Evolutionary conservation across 2,113 vertebrate genomes (phyloP), one percentile per base, ranked within the genome.

Genomic region (Maccullochella peelii): DNA sequence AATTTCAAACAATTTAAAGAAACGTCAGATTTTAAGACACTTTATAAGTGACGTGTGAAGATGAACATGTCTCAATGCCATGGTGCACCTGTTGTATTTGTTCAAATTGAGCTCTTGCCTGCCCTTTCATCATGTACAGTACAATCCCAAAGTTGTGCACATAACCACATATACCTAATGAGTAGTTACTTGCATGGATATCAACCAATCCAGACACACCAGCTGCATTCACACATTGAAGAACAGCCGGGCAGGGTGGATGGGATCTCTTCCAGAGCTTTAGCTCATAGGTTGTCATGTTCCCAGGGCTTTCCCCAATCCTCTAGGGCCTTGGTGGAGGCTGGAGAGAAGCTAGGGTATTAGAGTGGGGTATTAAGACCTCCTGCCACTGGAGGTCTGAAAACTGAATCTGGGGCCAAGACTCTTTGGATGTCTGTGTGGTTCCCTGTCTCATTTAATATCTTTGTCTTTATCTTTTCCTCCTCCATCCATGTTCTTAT

Each of bases 241-340:
- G 66, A 82, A 59, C 72, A 82, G 70, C 44, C 58, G 30, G 66
- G 54, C 55, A 71, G 88, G 68, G 65, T 40, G 40, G 55, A 84
- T 85, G 88, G 83, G 88, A 87, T 87, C 71, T 77, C 70, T 75
- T 89, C 86, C 89, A 90, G 77, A 54, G 72, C 70, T 80, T 90
- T 87, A 92, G 85, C 85, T 92, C 88, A 81, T 86, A 77, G 86
- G 79, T 88, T 90, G 82, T 87, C 83, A 80, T 90, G 84, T 93
- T 94, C 86, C 91, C 91, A 91, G 89, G 91, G 87, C 92, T 93
- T 91, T 89, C 90, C 93, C 82, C 88, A 84, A 83, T 87, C 86
- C 88, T 87, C 77, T 21, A 61, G 80, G 79, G 90, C 77, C 63
- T 80, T 62, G 36, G 76, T 20, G n/a, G 77, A 80, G 87, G 61